Conservation (phyloP, 2,888 invertebrate genomes). For the Drosophila falleni region DNA sequence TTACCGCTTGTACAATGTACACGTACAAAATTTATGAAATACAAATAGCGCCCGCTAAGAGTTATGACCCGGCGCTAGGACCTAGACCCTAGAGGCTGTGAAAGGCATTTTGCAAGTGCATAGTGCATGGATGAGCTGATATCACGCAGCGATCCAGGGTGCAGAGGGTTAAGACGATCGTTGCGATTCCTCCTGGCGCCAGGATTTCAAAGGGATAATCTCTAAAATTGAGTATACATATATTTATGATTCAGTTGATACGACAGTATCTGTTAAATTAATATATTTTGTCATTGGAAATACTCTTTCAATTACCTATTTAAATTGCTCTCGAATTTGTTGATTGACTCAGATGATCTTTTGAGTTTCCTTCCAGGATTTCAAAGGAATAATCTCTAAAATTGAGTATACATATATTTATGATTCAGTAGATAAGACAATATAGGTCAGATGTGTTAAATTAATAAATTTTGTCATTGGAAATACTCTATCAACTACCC, state of each 20-base stretch:
- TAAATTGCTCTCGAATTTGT: not conserved
- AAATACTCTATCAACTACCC: no score
- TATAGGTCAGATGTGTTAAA: no score
- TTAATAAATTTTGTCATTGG: no score
- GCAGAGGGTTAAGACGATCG: slow-evolving; percentile 28
- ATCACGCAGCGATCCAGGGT: slow-evolving; percentile 63
- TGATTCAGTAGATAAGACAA: no score
- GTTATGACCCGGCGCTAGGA: slow-evolving; percentile 80
- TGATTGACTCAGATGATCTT: not conserved
- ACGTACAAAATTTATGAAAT: slow-evolving; percentile 63
- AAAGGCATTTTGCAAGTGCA: slow-evolving; percentile 72
- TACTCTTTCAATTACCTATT: not conserved
- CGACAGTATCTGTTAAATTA: not conserved
- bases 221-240: slow-evolving; percentile 42
- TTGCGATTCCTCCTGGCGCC: slow-evolving; percentile 50
- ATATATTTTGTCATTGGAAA: not conserved
- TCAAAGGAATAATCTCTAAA: no score
- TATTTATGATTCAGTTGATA: not conserved
- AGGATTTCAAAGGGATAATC: slow-evolving; percentile 60
- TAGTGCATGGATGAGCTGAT: slow-evolving; percentile 26
- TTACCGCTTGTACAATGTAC: slow-evolving; percentile 57
- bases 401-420: no score
- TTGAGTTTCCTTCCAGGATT: not conserved
- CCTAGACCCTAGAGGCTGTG: slow-evolving; percentile 64
- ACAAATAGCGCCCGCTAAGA: slow-evolving; percentile 73